A percentile compares a stretch with the other conserved stretches of the same genome.
Evolutionary conservation across 2,888 invertebrate species (phyloP).

Genomic region (Diplazon laetatorius): DNA sequence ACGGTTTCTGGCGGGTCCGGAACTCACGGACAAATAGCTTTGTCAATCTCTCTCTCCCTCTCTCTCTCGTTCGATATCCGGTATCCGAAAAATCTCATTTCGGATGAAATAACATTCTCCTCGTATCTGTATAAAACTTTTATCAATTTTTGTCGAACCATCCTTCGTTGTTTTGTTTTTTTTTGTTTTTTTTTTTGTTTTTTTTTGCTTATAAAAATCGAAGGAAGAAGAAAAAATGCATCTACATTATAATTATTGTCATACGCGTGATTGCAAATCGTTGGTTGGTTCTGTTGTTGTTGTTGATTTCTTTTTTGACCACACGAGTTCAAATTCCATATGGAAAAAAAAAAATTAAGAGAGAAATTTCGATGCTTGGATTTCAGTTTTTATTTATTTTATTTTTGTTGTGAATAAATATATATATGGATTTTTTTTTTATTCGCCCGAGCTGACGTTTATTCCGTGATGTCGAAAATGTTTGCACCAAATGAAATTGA

Average conservation of each 20-base stretch:
- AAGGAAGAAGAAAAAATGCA: background rate
- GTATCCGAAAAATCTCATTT: conserved; percentile 46
- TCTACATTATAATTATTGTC: too few relatives aligned
- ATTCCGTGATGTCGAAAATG: conserved; percentile 27
- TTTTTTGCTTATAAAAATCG: too few relatives aligned
- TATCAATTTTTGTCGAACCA: background rate
- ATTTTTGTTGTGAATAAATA: too few relatives aligned
- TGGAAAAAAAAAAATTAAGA: too few relatives aligned
- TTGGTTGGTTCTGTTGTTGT: too few relatives aligned
- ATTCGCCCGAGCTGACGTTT: conserved; percentile 24
- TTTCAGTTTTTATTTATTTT: too few relatives aligned
- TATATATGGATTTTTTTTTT: conserved; percentile 5
- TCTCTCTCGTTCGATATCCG: conserved; percentile 60
- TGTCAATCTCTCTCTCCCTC: too few relatives aligned
- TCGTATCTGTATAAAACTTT: conserved; percentile 16
- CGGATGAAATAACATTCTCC: conserved; percentile 19
- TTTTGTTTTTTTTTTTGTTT: too few relatives aligned
- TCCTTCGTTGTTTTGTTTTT: background rate
- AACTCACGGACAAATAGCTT: conserved; percentile 24
- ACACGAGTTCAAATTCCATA: too few relatives aligned
- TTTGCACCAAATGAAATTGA: conserved; percentile 57
- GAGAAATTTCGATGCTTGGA: too few relatives aligned
- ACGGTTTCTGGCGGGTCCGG: conserved; percentile 28
- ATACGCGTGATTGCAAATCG: too few relatives aligned
- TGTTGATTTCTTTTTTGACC: too few relatives aligned